Conservation (phyloP, 1,140 invertebrate species). For the Myzus persicae region DNA sequence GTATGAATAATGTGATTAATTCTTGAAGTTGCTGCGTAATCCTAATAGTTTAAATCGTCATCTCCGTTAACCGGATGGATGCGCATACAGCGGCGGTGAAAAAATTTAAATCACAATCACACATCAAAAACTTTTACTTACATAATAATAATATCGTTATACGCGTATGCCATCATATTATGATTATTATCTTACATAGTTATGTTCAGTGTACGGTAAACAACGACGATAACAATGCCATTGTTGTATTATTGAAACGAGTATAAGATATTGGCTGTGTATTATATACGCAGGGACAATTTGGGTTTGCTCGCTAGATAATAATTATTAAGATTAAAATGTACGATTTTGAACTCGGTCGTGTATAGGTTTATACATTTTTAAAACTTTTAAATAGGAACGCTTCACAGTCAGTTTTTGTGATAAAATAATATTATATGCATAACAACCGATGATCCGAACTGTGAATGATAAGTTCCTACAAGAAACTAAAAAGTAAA, state of each 20-base stretch:
- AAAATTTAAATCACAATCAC: neutral
- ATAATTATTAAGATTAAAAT: no score
- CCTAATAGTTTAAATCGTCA: neutral
- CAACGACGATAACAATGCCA: neutral
- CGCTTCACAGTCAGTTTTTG: no score
- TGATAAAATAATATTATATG: no score
- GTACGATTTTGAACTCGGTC: no score
- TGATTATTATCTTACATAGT: neutral
- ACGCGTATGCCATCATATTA: neutral
- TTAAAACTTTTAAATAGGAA: no score
- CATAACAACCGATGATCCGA: no score
- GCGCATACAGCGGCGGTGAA: neutral
- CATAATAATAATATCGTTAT: neutral
- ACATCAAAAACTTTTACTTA: neutral
- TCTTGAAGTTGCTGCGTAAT: neutral
- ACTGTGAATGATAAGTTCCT: no score
- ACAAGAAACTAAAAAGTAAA: no score
- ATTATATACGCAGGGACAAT: neutral
- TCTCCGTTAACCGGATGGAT: conserved; percentile 9
- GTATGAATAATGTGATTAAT: neutral
- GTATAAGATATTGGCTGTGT: neutral
- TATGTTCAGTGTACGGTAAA: conserved; percentile 12
- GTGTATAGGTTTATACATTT: no score
- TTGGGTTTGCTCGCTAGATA: neutral
- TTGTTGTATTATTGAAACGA: neutral